Evolutionary conservation across 2,888 invertebrate species (phyloP).

Genomic region (Drosophila formosana): DNA sequence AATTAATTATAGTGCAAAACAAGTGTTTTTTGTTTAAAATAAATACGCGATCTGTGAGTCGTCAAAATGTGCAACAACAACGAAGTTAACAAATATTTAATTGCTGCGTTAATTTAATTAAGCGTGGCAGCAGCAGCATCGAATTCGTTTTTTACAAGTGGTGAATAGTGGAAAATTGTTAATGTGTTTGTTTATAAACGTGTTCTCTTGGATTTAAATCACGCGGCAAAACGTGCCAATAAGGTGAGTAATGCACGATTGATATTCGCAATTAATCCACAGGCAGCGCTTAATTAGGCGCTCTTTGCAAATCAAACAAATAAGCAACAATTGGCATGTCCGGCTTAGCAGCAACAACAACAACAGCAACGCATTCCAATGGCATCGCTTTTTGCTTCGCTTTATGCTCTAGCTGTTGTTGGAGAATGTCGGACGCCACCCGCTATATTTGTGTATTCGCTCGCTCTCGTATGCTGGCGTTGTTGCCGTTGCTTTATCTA

Average conservation of each 20-base stretch:
- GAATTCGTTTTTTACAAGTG: constrained; percentile 26
- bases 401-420: constrained; percentile 14
- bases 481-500: constrained; percentile 15
- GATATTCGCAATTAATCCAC: constrained; percentile 3
- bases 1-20: constrained; percentile 19
- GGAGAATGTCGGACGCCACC: constrained; percentile 39
- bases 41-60: constrained; percentile 37
- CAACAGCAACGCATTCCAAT: constrained; percentile 54
- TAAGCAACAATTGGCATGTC: constrained; percentile 68
- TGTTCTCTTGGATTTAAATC: constrained; percentile 46
- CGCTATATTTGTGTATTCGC: constrained; percentile 29
- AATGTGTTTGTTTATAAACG: constrained; percentile 28
- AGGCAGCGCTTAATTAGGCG: constrained; percentile 42
- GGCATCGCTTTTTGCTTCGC: constrained; percentile 51
- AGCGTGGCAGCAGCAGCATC: constrained; percentile 40
- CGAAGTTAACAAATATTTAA: constrained; percentile 54
- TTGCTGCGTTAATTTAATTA: constrained; percentile 67
- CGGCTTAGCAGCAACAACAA: constrained; percentile 59
- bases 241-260: constrained; percentile 44
- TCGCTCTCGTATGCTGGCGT: constrained; percentile 15
- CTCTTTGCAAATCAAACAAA: constrained; percentile 22
- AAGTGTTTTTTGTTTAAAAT: constrained; percentile 27
- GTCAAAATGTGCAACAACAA: constrained; percentile 53
- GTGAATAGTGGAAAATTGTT: constrained; percentile 21
- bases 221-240: constrained; percentile 48